Percentiles rank a stretch among this genome's conserved stretches.
Conservation (phyloP, 2,888 invertebrate genomes). For the Pterobdella sp. region DNA sequence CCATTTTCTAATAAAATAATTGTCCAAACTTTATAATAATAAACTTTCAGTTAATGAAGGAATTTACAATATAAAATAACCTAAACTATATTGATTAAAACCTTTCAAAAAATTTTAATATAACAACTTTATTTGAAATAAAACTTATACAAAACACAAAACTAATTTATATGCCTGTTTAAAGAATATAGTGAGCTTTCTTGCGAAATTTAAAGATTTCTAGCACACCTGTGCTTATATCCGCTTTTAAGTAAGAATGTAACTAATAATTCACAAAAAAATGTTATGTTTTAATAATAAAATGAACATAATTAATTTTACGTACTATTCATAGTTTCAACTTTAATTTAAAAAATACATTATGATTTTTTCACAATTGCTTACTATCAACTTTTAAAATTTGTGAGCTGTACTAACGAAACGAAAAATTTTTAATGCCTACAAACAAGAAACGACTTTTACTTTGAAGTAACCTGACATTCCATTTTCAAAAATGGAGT, state of each 20-base stretch:
- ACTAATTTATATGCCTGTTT: too few relatives aligned
- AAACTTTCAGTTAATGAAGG: too few relatives aligned
- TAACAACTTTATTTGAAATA: too few relatives aligned
- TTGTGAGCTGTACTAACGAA: neutral
- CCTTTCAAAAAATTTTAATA: too few relatives aligned
- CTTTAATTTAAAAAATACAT: too few relatives aligned
- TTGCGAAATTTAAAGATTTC: neutral
- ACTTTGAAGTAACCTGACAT: neutral
- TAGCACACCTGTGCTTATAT: conserved; percentile 2
- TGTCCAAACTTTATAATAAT: too few relatives aligned
- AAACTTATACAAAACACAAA: too few relatives aligned
- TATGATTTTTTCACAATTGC: too few relatives aligned
- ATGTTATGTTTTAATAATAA: neutral
- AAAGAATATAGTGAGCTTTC: neutral
- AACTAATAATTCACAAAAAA: neutral
- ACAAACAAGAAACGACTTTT: neutral
- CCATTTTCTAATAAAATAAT: too few relatives aligned
- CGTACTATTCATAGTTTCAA: neutral
- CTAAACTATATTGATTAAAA: too few relatives aligned
- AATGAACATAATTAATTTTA: neutral
- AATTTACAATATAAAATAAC: too few relatives aligned
- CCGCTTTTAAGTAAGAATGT: neutral
- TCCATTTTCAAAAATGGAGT: neutral
- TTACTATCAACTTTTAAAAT: neutral
- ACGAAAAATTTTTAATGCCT: neutral